phyloP scores from a whole-genome alignment of 2,888 invertebrate species.

The Eubasilissa splendida region DNA sequence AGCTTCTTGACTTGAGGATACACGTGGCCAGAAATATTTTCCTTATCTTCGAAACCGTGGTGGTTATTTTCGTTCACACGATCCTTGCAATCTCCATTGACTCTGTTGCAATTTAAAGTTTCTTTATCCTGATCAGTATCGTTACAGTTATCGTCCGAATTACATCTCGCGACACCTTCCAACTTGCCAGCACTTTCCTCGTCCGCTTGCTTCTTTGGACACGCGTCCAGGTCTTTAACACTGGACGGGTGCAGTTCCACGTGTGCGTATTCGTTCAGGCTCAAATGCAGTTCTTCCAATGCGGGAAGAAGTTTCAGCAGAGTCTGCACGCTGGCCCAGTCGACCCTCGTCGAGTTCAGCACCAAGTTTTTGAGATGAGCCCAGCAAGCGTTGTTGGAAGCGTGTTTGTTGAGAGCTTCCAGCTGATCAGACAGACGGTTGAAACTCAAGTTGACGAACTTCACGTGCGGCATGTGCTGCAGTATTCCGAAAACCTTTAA shows the following conservation, averaged over 20 bases:
- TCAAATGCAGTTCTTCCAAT: slow-evolving; percentile 92
- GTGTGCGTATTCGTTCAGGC: slow-evolving; percentile 89
- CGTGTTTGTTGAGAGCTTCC: slow-evolving; percentile 71
- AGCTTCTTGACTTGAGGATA: slow-evolving; percentile 84
- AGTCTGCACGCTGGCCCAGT: slow-evolving; percentile 87
- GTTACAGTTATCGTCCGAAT: slow-evolving; percentile 57
- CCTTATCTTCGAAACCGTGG: slow-evolving; percentile 59
- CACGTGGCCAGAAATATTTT: slow-evolving; percentile 62
- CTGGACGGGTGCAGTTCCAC: slow-evolving; percentile 76
- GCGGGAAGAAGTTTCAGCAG: slow-evolving; percentile 84
- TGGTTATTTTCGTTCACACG: slow-evolving; percentile 45
- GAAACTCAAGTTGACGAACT: slow-evolving; percentile 93
- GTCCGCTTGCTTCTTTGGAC: slow-evolving; percentile 27
- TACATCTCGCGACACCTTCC: slow-evolving; percentile 31
- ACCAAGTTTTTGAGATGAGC: slow-evolving; percentile 83
- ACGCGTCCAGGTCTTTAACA: slow-evolving; percentile 60
- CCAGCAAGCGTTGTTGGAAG: slow-evolving; percentile 66
- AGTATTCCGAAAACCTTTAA: slow-evolving; percentile 87
- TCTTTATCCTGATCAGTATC: slow-evolving; percentile 58
- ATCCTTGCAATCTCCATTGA: slow-evolving; percentile 64
- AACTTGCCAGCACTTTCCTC: slow-evolving; percentile 23
- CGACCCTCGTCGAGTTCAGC: slow-evolving; percentile 88
- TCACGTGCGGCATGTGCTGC: slow-evolving; percentile 89
- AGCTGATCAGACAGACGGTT: slow-evolving; percentile 85
- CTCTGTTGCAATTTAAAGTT: slow-evolving; percentile 57